Evolutionary conservation across 2,888 invertebrate genomes (phyloP), one percentile per base, ranked within the genome.

Genomic region (Lepidocyrtinus sp.): DNA sequence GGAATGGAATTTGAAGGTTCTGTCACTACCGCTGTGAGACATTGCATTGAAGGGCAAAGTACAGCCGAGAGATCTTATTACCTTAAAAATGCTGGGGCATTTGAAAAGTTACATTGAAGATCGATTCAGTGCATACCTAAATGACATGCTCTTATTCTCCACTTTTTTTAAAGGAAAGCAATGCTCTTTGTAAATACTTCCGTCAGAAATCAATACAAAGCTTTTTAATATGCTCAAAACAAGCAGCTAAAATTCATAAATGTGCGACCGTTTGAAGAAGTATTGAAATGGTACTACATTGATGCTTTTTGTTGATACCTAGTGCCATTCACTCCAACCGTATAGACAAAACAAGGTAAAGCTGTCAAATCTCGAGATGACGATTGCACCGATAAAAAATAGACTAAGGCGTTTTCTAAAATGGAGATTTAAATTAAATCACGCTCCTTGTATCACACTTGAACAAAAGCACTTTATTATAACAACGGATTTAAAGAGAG

Each of bases 1-100:
- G 69, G 80, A 80, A 71, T 80, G 80, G 80, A 80, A 80, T 80
- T 75, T 75, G 80, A 80, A 80, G 80, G 80, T 62, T 75, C 61
- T 73, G 71, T 71, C 71, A 63, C 80, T 71, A 74, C 73, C 68
- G 68, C 79, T 75, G 71, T 27, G 74, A 67, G 46, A 55, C 36
- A 36, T 36, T 36, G 73, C 50, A 59, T 45, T 65, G 74, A 80
- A 80, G 80, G 80, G 36, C 75, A 71, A 21, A n/a, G 36, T 36
- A 36, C 36, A 36, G 36, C 5, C 5, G 36, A 36, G 36, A 5
- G 5, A 36, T 36, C 12, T 36, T 12, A 36, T 36, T 36, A 36
- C 36, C 36, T 36, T 36, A 36, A 5, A 7, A 36, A 36, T 36
- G 5, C 36, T 7, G 36, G 36, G 22, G 17, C 21, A 7, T 59